Conservation (phyloP, 2,888 invertebrate genomes). For the Lordiphosa andalusiaca region DNA sequence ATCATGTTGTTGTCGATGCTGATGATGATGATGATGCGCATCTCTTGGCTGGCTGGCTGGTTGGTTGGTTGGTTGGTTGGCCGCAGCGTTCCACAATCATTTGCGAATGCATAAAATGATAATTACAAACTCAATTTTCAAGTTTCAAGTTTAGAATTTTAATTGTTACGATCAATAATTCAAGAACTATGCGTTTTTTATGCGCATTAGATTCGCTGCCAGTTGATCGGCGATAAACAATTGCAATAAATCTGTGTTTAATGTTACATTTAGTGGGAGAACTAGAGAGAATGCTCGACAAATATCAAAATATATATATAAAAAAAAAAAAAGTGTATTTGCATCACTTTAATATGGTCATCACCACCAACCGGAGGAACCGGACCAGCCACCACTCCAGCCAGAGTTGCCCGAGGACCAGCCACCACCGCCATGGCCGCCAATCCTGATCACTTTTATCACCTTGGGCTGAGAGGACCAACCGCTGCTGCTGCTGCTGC, state of each 20-base stretch:
- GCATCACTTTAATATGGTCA: neutral
- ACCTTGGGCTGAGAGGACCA: slow-evolving; percentile 31
- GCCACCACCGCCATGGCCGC: slow-evolving; percentile 6
- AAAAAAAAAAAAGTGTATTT: neutral
- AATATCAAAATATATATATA: neutral
- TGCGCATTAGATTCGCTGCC: slow-evolving; percentile 4
- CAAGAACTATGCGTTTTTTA: slow-evolving; percentile 5
- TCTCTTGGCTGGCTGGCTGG: slow-evolving; percentile 7
- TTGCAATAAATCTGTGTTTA: too few species aligned
- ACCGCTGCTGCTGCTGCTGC: slow-evolving; percentile 17
- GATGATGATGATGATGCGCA: too few species aligned
- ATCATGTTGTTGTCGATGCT: neutral
- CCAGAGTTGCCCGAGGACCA: slow-evolving; percentile 4
- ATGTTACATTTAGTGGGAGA: too few species aligned
- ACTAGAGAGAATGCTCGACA: slow-evolving; percentile 2
- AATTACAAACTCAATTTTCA: slow-evolving; percentile 16
- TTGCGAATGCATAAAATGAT: slow-evolving; percentile 29
- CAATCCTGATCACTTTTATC: slow-evolving; percentile 48
- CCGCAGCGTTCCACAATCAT: slow-evolving; percentile 33
- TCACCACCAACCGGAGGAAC: slow-evolving; percentile 37
- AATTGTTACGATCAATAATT: slow-evolving; percentile 33
- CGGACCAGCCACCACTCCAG: slow-evolving; percentile 25
- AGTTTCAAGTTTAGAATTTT: slow-evolving; percentile 23
- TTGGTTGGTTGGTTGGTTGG: slow-evolving; percentile 10
- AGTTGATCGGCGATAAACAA: slow-evolving; percentile 3